Conservation (phyloP, 2,888 invertebrate species). For the Caradrina clavipalpis region DNA sequence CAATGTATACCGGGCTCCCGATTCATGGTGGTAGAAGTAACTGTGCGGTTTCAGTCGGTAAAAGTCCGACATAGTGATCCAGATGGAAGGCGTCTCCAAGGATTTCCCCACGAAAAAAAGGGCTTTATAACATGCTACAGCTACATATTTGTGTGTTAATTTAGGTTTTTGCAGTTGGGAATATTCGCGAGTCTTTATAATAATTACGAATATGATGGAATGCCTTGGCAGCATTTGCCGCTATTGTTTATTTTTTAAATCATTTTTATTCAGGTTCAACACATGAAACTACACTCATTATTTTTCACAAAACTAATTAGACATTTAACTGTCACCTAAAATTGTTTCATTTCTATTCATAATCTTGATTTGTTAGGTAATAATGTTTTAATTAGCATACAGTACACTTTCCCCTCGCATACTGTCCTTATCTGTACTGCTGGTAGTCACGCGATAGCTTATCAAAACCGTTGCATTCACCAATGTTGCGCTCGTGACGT, state of each 20-base stretch:
- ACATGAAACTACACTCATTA: neutral
- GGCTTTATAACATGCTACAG: no score
- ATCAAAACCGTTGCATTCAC: slow-evolving; percentile 50
- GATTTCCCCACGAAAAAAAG: no score
- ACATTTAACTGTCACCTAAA: neutral
- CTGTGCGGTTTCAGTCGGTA: no score
- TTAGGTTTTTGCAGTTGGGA: neutral
- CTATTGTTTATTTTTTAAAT: no score
- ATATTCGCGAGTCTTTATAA: slow-evolving; percentile 7
- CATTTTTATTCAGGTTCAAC: neutral
- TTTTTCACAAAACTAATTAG: neutral
- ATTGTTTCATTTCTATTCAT: neutral
- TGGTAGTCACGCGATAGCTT: slow-evolving; percentile 55
- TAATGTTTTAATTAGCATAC: slow-evolving; percentile 35
- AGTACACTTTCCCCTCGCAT: slow-evolving; percentile 42
- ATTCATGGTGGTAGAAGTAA: no score
- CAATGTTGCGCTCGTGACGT: slow-evolving; percentile 7
- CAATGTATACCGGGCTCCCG: no score
- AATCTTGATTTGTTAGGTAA: slow-evolving; percentile 11
- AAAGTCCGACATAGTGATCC: no score
- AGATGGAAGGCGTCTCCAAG: no score
- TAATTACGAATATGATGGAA: neutral
- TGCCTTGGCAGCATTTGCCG: neutral
- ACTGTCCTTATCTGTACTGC: slow-evolving; percentile 35
- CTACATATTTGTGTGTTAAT: neutral